Base-by-base conservation (phyloP, 2,888 invertebrate genomes). In the Coenonympha glycerion region DNA sequence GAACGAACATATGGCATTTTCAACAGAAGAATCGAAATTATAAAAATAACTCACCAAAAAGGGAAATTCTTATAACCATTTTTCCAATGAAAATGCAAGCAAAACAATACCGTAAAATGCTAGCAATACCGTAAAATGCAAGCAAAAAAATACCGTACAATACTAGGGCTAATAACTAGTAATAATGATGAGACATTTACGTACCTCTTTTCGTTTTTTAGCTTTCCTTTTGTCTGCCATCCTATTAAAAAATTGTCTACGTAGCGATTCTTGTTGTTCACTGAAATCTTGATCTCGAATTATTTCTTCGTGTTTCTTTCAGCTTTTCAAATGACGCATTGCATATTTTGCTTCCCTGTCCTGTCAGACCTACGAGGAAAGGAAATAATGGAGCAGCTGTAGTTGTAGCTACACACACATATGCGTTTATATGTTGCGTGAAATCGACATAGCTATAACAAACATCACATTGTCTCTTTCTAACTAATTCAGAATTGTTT, bases 221-320 rank as follows among this genome's bases (percentile, higher is more conserved):
- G 77, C 78, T 77, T 87, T 87, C 54, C 87, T 76, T 68, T 87
- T 87, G 61, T 87, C 87, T 71, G 87, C 82, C 87, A 87, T 87
- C 67, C 59, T 75, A 54, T 68, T 61, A 60, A 60, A 73, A 69
- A 66, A 69, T 79, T 75, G 76, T 72, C 73, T 72, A 79, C 76
- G 77, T 75, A 69, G 70, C 68, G 59, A 52, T 49, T 52, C 47
- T 47, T 53, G 49, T 51, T 51, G 39, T 51, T 52, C 31, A 51
- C 55, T 55, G 53, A 53, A 57, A 55, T 55, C 52, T 50, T 41
- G 30, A 39, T n/a, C n/a, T n/a, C n/a, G 42, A 44, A 53, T n/a
- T n/a, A n/a, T 9, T 24, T 39, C 39, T 39, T 24, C 39, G 39
- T 39, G 39, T 39, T 39, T 22, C 39, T 53, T 45, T 52, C 49